Conservation (phyloP, 2,113 vertebrate species). For the Sylvietta virens region DNA sequence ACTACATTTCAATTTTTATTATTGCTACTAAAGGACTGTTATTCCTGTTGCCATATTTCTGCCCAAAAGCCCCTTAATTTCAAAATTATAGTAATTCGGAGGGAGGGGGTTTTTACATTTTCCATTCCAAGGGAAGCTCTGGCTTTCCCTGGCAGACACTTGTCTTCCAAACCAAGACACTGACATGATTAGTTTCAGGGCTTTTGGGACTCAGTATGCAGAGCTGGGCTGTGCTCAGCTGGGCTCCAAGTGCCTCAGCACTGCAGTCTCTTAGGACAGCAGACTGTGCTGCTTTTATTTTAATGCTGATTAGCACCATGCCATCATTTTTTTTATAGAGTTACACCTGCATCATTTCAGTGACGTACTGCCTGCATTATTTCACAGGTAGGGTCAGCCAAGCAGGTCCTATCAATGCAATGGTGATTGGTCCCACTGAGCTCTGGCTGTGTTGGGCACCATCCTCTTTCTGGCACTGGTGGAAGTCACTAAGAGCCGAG, state of each 20-base stretch:
- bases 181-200: not conserved
- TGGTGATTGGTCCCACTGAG: rapidly evolving
- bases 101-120: too few species aligned
- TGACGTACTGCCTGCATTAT: rapidly evolving
- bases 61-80: too few species aligned
- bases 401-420: not conserved
- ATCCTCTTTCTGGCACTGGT: not conserved
- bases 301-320: not conserved
- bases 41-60: too few species aligned
- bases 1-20: too few species aligned
- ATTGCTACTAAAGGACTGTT: too few species aligned
- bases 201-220: not conserved
- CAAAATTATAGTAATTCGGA: too few species aligned
- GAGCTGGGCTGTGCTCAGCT: not conserved
- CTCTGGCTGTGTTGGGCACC: not conserved
- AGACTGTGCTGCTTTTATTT: not conserved
- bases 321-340: not conserved
- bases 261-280: not conserved
- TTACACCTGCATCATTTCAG: not conserved
- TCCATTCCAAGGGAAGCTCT: too few species aligned
- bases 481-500: not conserved
- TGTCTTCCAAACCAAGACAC: too few species aligned
- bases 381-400: not conserved
- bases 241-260: not conserved
- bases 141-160: too few species aligned